phyloP scores from a whole-genome alignment of 2,888 invertebrate genomes.

The Pammene aurita region DNA sequence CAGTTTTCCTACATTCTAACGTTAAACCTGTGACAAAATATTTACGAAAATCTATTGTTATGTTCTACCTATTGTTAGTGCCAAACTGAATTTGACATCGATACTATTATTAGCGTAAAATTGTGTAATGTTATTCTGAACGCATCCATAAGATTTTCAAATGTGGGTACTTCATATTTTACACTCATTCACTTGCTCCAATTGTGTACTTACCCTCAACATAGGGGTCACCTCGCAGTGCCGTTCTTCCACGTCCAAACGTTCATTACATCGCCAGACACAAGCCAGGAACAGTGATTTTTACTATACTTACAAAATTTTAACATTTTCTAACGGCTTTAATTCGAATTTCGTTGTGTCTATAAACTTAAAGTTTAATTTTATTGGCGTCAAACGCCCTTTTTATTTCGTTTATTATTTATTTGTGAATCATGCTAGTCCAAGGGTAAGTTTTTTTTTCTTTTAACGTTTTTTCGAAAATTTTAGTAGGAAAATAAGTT shows the following conservation, averaged over 20 bases:
- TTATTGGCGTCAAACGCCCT: conserved; percentile 39
- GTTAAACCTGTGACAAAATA: neutral
- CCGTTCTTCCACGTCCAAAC: conserved; percentile 51
- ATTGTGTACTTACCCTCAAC: conserved; percentile 52
- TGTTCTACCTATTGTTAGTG: neutral
- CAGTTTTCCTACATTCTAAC: too few species aligned
- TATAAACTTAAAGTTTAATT: conserved; percentile 44
- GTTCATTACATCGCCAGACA: conserved; percentile 68
- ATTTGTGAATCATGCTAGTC: conserved; percentile 62
- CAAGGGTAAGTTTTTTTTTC: conserved; percentile 62
- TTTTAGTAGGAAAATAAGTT: neutral
- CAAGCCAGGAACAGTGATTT: conserved; percentile 60
- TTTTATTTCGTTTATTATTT: conserved; percentile 45
- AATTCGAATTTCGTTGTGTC: conserved; percentile 31
- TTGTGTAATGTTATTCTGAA: conserved; percentile 2
- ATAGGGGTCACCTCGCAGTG: conserved; percentile 18
- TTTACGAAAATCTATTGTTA: neutral
- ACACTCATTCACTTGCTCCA: neutral
- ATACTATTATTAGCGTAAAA: neutral
- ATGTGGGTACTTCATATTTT: conserved; percentile 22
- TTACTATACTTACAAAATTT: conserved; percentile 48
- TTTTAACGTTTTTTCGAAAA: conserved; percentile 36
- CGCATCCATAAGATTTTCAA: conserved; percentile 7
- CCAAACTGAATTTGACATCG: neutral
- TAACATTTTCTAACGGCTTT: conserved; percentile 43